Percentiles rank a stretch among this genome's conserved stretches.
Evolutionary conservation across 2,113 vertebrate species (phyloP).

Genomic region (Petrocephalus microphthalmus): DNA sequence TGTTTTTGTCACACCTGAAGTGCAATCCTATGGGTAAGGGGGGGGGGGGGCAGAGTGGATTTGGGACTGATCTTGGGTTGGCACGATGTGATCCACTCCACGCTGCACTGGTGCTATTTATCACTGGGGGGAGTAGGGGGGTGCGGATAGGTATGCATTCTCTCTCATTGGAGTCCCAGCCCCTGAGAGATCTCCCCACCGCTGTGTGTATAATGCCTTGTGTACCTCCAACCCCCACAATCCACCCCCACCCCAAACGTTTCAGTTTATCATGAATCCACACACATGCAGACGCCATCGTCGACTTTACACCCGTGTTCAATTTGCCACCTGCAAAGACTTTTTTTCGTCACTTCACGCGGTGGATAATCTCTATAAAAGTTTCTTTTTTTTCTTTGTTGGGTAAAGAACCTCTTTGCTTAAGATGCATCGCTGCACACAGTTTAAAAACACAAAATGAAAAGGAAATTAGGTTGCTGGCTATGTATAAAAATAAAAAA

Average conservation of each 20-base stretch:
- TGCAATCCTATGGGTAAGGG: not conserved
- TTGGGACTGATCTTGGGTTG: not conserved
- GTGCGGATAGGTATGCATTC: not conserved
- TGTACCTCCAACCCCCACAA: not conserved
- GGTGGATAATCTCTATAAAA: not conserved
- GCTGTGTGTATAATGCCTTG: not conserved
- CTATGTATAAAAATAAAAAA: not conserved
- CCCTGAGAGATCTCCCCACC: not conserved
- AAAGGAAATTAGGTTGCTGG: not conserved
- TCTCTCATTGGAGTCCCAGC: not conserved
- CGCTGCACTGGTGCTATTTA: not conserved
- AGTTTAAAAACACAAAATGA: not conserved
- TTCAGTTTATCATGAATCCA: not conserved
- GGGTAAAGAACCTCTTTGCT: not conserved
- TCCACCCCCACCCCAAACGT: not conserved
- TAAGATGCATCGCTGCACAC: not conserved
- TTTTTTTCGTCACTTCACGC: not conserved
- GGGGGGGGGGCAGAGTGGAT: not conserved
- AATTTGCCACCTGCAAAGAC: not conserved
- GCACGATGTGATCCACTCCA: not conserved
- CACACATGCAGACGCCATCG: not conserved
- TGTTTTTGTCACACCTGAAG: constrained; percentile 6
- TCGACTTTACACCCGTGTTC: not conserved
- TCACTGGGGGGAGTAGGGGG: not conserved
- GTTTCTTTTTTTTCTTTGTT: not conserved